phyloP scores from a whole-genome alignment of 2,797 vertebrate species.

The Momotus momota region DNA sequence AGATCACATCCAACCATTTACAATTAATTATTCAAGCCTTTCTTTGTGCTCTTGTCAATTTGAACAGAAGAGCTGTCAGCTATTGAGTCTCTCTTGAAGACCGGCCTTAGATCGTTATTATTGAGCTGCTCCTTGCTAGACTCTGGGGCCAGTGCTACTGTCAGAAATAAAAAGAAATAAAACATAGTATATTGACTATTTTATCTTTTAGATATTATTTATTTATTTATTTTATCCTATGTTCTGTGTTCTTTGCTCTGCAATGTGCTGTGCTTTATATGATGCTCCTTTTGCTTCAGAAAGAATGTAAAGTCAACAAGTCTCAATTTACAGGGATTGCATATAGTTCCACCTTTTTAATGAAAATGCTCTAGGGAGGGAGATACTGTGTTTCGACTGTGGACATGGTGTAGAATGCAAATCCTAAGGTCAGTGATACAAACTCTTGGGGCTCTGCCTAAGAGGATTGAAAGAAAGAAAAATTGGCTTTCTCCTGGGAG shows the following conservation, averaged over 20 bases:
- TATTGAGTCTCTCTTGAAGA: conserved; percentile 64
- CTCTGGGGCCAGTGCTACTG: conserved; percentile 28
- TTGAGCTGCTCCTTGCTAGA: conserved; percentile 66
- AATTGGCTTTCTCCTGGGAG: conserved; percentile 32
- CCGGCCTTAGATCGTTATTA: conserved; percentile 77
- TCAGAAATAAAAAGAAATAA: conserved; percentile 46
- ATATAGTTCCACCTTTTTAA: not conserved
- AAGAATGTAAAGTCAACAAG: not conserved
- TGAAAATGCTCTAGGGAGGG: not conserved
- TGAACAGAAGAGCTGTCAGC: conserved; percentile 75
- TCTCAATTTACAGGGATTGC: not conserved
- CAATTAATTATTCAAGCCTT: conserved; percentile 66
- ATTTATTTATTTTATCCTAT: conserved; percentile 47
- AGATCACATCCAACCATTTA: not conserved
- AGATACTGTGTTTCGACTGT: not conserved
- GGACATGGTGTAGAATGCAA: not conserved
- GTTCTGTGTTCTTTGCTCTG: not conserved
- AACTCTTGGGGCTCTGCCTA: not conserved
- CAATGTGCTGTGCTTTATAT: not conserved
- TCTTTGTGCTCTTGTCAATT: conserved; percentile 65
- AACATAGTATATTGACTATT: conserved; percentile 40
- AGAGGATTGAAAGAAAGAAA: conserved; percentile 19
- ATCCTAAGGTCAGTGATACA: not conserved
- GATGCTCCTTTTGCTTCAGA: not conserved
- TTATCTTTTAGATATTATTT: conserved; percentile 58